phyloP scores from a whole-genome alignment of 2,888 invertebrate species.

The Oscheius sp. region DNA sequence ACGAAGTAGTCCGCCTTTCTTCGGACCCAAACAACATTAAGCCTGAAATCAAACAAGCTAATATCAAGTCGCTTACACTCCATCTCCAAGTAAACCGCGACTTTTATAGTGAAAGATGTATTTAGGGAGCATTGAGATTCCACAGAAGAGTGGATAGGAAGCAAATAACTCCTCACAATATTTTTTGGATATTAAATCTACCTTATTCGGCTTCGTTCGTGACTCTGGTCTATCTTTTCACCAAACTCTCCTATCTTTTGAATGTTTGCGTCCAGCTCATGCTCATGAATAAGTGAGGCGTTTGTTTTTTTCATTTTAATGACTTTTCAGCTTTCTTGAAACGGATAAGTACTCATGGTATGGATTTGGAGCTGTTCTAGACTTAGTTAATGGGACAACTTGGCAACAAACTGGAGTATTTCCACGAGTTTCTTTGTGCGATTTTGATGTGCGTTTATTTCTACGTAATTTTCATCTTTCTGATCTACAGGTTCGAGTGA shows the following conservation, averaged over 20 bases:
- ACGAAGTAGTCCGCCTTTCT: constrained; percentile 67
- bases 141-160: constrained; percentile 67
- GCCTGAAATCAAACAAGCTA: constrained; percentile 66
- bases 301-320: neutral
- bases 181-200: constrained; percentile 66
- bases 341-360: constrained; percentile 65
- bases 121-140: constrained; percentile 68
- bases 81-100: constrained; percentile 63
- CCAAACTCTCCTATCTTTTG: constrained; percentile 67
- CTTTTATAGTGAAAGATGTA: no score
- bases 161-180: constrained; percentile 64
- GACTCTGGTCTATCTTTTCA: constrained; percentile 65
- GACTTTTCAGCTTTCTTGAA: constrained; percentile 55
- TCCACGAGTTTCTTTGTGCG: constrained; percentile 66
- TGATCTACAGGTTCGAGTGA: constrained; percentile 60
- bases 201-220: constrained; percentile 70
- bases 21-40: constrained; percentile 70
- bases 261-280: constrained; percentile 67
- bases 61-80: constrained; percentile 64
- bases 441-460: constrained; percentile 61
- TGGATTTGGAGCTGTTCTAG: constrained; percentile 66
- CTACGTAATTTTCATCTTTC: neutral
- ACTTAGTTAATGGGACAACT: constrained; percentile 65
- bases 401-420: constrained; percentile 69
- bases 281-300: constrained; percentile 63